These are phyloP conservation scores for Poecilus cupreus DNA, from an alignment of 2,888 invertebrate species.

Conservation along the genomic window DNA sequence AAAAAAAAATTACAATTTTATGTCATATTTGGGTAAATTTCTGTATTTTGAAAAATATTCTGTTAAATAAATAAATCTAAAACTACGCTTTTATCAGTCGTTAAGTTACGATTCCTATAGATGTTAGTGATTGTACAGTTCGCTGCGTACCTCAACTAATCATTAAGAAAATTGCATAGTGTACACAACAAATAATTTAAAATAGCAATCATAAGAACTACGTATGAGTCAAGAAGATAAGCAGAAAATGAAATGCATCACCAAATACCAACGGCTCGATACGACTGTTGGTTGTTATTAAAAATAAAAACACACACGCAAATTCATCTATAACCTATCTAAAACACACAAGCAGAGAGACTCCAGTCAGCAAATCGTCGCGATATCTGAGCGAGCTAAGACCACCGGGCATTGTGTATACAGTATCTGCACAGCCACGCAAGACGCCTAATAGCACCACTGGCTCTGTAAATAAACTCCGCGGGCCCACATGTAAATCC, in stretches of 20 bases:
- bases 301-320: constrained; percentile 29
- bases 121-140: too few relatives aligned
- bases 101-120: too few relatives aligned
- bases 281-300: constrained; percentile 29
- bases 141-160: too few relatives aligned
- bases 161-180: too few relatives aligned
- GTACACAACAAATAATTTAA: neutral
- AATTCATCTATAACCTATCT: constrained; percentile 3
- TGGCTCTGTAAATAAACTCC: constrained; percentile 32
- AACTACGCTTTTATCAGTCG: too few relatives aligned
- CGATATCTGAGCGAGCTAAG: neutral
- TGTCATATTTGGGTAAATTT: too few relatives aligned
- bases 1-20: too few relatives aligned
- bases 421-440: constrained; percentile 7
- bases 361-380: neutral
- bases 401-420: constrained; percentile 43
- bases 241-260: neutral
- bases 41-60: too few relatives aligned
- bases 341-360: constrained; percentile 7
- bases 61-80: too few relatives aligned
- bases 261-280: constrained; percentile 11
- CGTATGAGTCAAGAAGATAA: constrained; percentile 33
- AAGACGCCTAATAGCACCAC: constrained; percentile 9
- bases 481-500: neutral
- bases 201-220: neutral